Conservation (phyloP, 2,797 vertebrate genomes). For the Pristis pectinata region DNA sequence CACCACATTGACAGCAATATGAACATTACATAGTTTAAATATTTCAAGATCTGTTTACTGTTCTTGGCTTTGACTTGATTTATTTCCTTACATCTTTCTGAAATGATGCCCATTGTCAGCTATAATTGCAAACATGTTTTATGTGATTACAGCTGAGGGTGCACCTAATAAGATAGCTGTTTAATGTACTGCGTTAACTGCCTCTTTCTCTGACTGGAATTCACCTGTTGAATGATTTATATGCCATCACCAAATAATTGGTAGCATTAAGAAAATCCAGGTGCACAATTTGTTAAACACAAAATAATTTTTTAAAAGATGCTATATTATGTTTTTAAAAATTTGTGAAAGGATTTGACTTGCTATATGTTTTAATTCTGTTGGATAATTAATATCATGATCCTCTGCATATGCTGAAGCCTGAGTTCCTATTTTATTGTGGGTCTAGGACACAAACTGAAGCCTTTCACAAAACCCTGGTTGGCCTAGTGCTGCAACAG, state of each 20-base stretch:
- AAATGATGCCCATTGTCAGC: background rate
- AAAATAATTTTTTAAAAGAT: background rate
- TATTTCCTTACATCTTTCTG: background rate
- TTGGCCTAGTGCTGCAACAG: background rate
- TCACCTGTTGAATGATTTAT: background rate
- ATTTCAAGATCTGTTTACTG: background rate
- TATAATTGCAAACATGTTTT: constrained; percentile 22
- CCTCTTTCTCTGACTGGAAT: background rate
- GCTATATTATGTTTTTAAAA: background rate
- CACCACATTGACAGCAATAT: too few relatives aligned
- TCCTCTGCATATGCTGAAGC: background rate
- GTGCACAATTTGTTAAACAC: background rate
- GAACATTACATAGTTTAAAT: background rate
- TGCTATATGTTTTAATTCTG: background rate
- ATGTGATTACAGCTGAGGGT: background rate
- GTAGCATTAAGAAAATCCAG: background rate
- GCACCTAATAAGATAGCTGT: background rate
- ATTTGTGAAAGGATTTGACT: background rate
- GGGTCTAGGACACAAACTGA: background rate
- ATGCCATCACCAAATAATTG: background rate
- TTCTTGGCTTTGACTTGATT: background rate
- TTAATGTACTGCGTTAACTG: constrained; percentile 3
- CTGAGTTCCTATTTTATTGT: background rate
- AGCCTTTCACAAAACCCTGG: background rate
- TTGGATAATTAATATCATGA: background rate